Evolutionary conservation across 1,140 invertebrate species (phyloP).

Genomic region (Papilio dardanus): DNA sequence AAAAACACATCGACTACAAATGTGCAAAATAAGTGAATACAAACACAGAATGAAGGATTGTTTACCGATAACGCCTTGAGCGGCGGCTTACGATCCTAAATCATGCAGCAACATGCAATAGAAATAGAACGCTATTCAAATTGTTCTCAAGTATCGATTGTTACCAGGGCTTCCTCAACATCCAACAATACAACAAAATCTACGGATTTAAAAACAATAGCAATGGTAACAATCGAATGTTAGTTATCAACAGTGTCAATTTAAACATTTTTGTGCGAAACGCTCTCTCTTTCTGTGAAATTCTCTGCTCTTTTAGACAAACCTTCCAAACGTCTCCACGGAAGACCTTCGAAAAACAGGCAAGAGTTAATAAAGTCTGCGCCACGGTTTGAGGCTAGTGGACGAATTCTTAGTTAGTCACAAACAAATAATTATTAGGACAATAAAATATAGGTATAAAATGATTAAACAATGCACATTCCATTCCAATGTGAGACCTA

Average conservation of each 20-base stretch:
- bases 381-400: slow-evolving; percentile 73
- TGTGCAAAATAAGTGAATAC: slow-evolving; percentile 81
- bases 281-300: slow-evolving; percentile 72
- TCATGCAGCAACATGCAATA: slow-evolving; percentile 81
- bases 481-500: slow-evolving; percentile 37
- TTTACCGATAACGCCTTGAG: slow-evolving; percentile 80
- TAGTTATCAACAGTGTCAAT: slow-evolving; percentile 64
- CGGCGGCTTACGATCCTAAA: slow-evolving; percentile 79
- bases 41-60: slow-evolving; percentile 71
- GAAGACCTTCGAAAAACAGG: slow-evolving; percentile 84
- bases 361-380: slow-evolving; percentile 77
- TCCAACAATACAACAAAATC: slow-evolving; percentile 38
- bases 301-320: slow-evolving; percentile 80
- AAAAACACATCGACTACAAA: slow-evolving; percentile 79
- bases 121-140: slow-evolving; percentile 71
- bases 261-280: slow-evolving; percentile 70
- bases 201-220: slow-evolving; percentile 44
- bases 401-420: slow-evolving; percentile 69
- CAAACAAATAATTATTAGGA: slow-evolving; percentile 40
- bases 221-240: slow-evolving; percentile 71
- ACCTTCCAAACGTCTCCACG: slow-evolving; percentile 86
- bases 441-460: slow-evolving; percentile 12
- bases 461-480: slow-evolving; percentile 14
- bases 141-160: slow-evolving; percentile 59
- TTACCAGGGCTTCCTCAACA: slow-evolving; percentile 59